Evolutionary conservation across 2,797 vertebrate genomes (phyloP), one percentile per base, ranked within the genome.

Genomic region (Poeciliopsis turneri): DNA sequence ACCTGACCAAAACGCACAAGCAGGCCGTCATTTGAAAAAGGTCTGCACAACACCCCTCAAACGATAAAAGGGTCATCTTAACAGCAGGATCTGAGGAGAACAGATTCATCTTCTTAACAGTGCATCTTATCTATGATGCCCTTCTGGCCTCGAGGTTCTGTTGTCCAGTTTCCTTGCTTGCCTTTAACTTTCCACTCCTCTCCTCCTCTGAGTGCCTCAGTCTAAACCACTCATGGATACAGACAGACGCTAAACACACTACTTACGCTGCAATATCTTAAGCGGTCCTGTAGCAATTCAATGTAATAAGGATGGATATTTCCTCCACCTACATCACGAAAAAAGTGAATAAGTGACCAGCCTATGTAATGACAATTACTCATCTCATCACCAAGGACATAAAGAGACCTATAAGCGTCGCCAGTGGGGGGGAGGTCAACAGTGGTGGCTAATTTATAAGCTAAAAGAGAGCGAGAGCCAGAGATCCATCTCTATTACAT

Each of bases 401-500:
- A 82, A 82, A 61, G 36, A 82, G 18, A 33, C 61, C 51, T n/a
- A 45, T 28, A 64, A 81, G 72, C 74, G 80, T 74, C 68, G 80
- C 73, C 71, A 76, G 53, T 55, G 87, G 81, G 36, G 87, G 82
- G 88, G 91, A 90, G 90, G 90, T 91, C 86, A 85, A 3, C 49
- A 77, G 36, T 39, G 36, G 78, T 73, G 53, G 72, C 85, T 81
- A 89, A 78, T 16, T 90, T 89, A 93, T 84, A 89, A 79, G 80
- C 78, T 76, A 83, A 76, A 72, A 74, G 72, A 82, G 77, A 68
- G 78, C 69, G 74, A 82, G 83, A 81, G 81, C 84, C 72, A 85
- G 86, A 59, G 91, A 93, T 93, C 86, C 74, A 93, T 95, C 92
- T 92, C 81, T 83, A 92, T 91, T 90, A 89, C 85, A 92, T 91